Base-by-base conservation (phyloP, 92 coral and sea anemone species). In the Epizoanthus stellaris region DNA sequence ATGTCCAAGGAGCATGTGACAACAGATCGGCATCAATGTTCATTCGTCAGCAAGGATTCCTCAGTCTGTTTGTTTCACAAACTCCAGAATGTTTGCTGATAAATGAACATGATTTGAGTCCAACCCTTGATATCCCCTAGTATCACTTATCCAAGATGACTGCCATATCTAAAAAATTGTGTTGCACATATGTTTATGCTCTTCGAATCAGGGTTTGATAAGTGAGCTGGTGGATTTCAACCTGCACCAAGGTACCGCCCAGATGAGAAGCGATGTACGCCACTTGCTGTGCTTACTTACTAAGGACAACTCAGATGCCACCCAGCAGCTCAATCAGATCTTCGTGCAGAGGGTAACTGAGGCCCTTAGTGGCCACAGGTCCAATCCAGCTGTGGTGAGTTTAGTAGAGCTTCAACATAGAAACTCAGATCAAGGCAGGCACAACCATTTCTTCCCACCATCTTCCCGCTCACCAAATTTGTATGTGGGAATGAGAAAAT, bases 191-290 rank as follows among this genome's bases (percentile, higher is more conserved):
- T 11, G 56, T 23, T 4, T 12, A 12, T 17, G 52, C 14, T 81
- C 83, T 11, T 52, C 62, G 14, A 15, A 57, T 16, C 86, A 96
- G 99, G 99, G 99, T 45, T 90, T 96, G 68, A 96, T 96, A 56
- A 87, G 90, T 21, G 99, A 94, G 67, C 85, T 96, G 43, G 98
- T 96, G 36, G 98, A 94, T 88, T 94, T 93, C 86, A 96, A 95
- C 80, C 88, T 96, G 64, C 98, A 96, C 36, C 98, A 96, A 88
- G 99, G 99, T 23, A 96, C 99, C 39, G 94, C 94, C 6, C 98
- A 93, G 81, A 96, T 96, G 97, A 87, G 99, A 21, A 94, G 93
- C 21, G 98, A 96, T 69, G 99, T 96, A 21, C 91, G 98, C 9
- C 97, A 94, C 81, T 74, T 96, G 81, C 81, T 96, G 75, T 96